Evolutionary conservation across 2,888 invertebrate species (phyloP).

Genomic region (Serrognathus titanus): DNA sequence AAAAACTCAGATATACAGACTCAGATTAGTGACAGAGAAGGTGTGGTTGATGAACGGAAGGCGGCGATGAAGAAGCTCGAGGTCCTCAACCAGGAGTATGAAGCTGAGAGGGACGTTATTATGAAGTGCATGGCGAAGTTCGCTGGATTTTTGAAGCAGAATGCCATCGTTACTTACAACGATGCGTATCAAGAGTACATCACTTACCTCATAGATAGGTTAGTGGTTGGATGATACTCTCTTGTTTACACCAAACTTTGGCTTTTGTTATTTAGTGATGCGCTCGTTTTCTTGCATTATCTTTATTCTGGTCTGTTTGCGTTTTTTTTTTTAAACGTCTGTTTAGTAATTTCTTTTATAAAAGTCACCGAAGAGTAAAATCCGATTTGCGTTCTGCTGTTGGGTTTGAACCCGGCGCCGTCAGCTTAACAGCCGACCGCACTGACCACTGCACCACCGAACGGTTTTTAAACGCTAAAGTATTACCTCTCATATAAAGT

Average conservation of each 20-base stretch:
- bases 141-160: constrained; percentile 39
- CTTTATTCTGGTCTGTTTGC: not conserved
- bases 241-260: no score
- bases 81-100: constrained; percentile 16
- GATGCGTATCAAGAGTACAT: constrained; percentile 41
- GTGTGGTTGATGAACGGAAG: constrained; percentile 24
- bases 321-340: not conserved
- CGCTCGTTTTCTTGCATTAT: no score
- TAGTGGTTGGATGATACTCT: no score
- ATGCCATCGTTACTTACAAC: constrained; percentile 40
- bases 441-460: no score
- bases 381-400: no score
- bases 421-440: no score
- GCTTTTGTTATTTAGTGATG: no score
- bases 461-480: no score
- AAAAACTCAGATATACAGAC: constrained; percentile 30
- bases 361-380: no score
- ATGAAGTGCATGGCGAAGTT: constrained; percentile 37
- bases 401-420: no score
- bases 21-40: constrained; percentile 25
- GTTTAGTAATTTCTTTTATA: no score
- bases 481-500: no score
- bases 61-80: constrained; percentile 29
- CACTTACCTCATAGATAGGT: constrained; percentile 38
- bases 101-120: constrained; percentile 35